A percentile compares a stretch with the other conserved stretches of the same genome.
Evolutionary conservation across 2,113 vertebrate species (phyloP).

Genomic region (Corydoras maculifer): DNA sequence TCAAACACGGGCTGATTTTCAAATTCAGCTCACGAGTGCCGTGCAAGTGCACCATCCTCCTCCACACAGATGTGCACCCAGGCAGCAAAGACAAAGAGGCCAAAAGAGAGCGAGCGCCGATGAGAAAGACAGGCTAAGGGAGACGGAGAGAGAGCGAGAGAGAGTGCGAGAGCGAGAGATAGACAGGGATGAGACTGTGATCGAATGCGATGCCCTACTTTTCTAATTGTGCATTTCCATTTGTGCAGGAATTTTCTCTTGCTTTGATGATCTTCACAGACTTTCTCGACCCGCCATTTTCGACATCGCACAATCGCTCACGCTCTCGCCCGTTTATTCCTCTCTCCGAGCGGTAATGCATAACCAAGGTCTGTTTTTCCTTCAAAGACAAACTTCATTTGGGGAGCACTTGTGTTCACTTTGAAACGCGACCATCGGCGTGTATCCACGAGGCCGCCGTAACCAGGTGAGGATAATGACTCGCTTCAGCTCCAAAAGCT

Average conservation of each 20-base stretch:
- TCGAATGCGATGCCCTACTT: slow-evolving; percentile 38
- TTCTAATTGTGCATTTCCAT: slow-evolving; percentile 35
- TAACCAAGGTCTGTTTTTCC: too few species aligned
- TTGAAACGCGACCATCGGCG: too few species aligned
- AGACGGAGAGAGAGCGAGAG: background rate
- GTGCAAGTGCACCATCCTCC: background rate
- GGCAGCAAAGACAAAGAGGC: background rate
- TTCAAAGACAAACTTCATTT: too few species aligned
- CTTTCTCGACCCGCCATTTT: too few species aligned
- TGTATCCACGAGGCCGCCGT: too few species aligned
- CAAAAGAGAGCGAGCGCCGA: background rate
- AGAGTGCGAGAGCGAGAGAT: background rate
- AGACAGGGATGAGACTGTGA: slow-evolving; percentile 6
- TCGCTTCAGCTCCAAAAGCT: too few species aligned
- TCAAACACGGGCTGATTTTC: slow-evolving; percentile 15
- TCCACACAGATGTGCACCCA: background rate
- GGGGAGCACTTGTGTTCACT: too few species aligned
- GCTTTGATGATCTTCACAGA: slow-evolving; percentile 25
- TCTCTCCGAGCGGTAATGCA: too few species aligned
- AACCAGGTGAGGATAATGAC: too few species aligned
- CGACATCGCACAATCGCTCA: too few species aligned
- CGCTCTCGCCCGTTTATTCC: too few species aligned
- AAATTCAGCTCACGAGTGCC: slow-evolving; percentile 28
- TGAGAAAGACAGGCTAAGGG: background rate
- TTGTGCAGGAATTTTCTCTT: slow-evolving; percentile 15